Evolutionary conservation across 1,140 invertebrate species (phyloP).

Genomic region (Lordiphosa collinella): DNA sequence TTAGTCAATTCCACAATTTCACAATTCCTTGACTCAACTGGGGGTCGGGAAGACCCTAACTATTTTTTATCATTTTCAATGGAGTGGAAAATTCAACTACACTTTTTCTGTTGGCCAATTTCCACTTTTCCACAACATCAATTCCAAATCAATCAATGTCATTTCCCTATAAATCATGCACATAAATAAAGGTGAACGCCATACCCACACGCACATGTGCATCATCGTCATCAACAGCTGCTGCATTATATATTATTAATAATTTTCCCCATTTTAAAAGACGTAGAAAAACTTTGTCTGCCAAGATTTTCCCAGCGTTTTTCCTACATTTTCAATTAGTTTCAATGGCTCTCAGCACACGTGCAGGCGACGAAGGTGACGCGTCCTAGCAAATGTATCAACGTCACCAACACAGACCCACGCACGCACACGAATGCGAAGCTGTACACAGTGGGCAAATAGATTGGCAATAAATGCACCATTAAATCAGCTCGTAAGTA

Average conservation of each 20-base stretch:
- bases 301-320: conserved; percentile 38
- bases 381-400: conserved; percentile 44
- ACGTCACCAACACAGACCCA: conserved; percentile 27
- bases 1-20: no score
- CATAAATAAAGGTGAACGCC: conserved; percentile 48
- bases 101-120: neutral
- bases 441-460: conserved; percentile 34
- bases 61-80: conserved; percentile 16
- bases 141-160: conserved; percentile 62
- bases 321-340: conserved; percentile 58
- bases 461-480: conserved; percentile 60
- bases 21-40: no score
- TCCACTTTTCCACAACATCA: conserved; percentile 59
- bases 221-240: conserved; percentile 36
- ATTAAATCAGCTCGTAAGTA: conserved; percentile 43
- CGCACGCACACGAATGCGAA: conserved; percentile 1
- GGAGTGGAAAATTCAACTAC: neutral
- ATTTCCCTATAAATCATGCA: conserved; percentile 58
- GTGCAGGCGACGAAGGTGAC: conserved; percentile 25
- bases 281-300: conserved; percentile 50
- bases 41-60: no score
- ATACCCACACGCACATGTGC: conserved; percentile 7
- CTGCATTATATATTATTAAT: conserved; percentile 60
- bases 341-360: conserved; percentile 57
- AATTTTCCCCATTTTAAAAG: conserved; percentile 36